Evolutionary conservation across 1,140 invertebrate species (phyloP), one percentile per base, ranked within the genome.

Genomic region (Gryon sp.): DNA sequence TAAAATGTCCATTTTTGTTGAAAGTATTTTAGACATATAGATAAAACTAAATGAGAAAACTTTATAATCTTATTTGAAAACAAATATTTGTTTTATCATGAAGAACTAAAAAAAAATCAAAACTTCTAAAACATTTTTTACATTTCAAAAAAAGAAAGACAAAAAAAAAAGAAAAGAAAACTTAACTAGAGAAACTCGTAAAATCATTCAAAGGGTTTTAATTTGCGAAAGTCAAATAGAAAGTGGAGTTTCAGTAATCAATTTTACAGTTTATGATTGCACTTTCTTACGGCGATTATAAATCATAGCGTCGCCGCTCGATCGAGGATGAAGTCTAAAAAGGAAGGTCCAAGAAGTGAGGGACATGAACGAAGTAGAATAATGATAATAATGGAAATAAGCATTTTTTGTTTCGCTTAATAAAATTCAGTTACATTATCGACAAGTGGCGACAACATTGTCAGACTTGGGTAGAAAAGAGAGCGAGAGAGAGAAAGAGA

Each of bases 221-320:
- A 69, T 69, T 76, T 59, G 73, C 57, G 65, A 76, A 76, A 76
- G 73, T 59, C 59, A 38, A 50, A 36, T 76, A 68, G 63, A 76
- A 69, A 76, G 59, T 52, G 63, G 22, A 34, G 63, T 69, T 57
- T 68, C 45, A 62, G 53, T 55, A 55, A 75, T 68, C 55, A 75
- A 63, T 69, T 76, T 63, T 63, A 69, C 73, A 76, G 63, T 69
- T 69, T 69, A 65, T 63, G 57, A 59, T 55, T 55, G 55, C 72
- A 68, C 72, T 76, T 75, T 75, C 62, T 66, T 75, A 11, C 34
- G 15, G 24, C 28, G 50, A 62, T 63, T 62, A 76, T 68, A 62
- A 68, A 68, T 63, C 38, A 45, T 40, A 41, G 11, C 20, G 7
- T 20, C 38, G 15, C 24, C n/a, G 6, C 14, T 48, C 38, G 41